Percentiles rank a stretch among this genome's conserved stretches.
phyloP scores from a whole-genome alignment of 2,888 invertebrate species.

The Andrena camellia region DNA sequence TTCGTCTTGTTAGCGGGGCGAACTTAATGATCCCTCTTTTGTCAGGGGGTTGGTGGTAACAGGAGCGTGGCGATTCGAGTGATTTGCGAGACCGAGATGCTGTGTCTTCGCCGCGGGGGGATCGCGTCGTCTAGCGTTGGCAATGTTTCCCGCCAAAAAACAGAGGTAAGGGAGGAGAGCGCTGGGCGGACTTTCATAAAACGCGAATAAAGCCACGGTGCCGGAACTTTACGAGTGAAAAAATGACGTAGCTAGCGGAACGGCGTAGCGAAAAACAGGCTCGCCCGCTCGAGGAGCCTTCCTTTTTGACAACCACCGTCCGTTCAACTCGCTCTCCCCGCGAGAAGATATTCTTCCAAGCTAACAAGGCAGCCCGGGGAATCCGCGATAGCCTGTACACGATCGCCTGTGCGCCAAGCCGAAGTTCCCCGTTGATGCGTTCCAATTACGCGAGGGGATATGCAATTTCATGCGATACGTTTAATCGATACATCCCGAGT shows the following conservation, averaged over 20 bases:
- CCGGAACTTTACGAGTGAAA: slow-evolving; percentile 23
- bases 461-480: slow-evolving; percentile 23
- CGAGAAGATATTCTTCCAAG: background rate
- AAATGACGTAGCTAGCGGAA: slow-evolving; percentile 37
- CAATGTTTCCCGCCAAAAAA: slow-evolving; percentile 55
- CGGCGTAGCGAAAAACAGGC: slow-evolving; percentile 36
- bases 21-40: slow-evolving; percentile 44
- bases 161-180: slow-evolving; percentile 8
- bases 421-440: background rate
- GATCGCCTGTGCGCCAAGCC: background rate
- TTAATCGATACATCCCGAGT: slow-evolving; percentile 19
- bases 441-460: background rate
- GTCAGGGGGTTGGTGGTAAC: slow-evolving; percentile 29
- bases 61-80: slow-evolving; percentile 39
- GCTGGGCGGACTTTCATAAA: slow-evolving; percentile 54
- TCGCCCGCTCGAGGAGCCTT: slow-evolving; percentile 29
- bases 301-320: slow-evolving; percentile 5
- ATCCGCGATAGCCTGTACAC: background rate
- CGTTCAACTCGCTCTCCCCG: background rate
- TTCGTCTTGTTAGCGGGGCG: slow-evolving; percentile 19
- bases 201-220: slow-evolving; percentile 38
- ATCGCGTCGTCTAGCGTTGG: slow-evolving; percentile 36
- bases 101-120: slow-evolving; percentile 15
- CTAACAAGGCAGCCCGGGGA: background rate
- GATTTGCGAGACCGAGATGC: slow-evolving; percentile 62